phyloP scores from a whole-genome alignment of 2,797 vertebrate genomes.

The Channa striata region DNA sequence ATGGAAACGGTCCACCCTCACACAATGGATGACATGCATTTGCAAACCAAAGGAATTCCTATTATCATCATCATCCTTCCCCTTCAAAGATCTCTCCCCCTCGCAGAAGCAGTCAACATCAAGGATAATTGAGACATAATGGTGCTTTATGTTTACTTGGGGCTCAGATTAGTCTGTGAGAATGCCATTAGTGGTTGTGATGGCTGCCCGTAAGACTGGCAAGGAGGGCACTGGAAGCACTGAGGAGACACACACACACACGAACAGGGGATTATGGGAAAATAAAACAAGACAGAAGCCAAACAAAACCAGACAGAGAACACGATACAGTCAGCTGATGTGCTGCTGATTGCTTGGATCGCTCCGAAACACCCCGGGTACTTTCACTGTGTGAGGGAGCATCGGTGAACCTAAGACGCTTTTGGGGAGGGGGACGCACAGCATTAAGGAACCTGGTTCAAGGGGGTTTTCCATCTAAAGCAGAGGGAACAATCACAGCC shows the following conservation, averaged over 20 bases:
- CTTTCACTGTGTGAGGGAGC: conserved; percentile 13
- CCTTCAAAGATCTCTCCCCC: conserved; percentile 49
- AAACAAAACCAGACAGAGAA: conserved; percentile 51
- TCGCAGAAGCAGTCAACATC: conserved; percentile 51
- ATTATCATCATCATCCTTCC: conserved; percentile 60
- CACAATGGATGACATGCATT: conserved; percentile 54
- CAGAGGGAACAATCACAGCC: conserved; percentile 27
- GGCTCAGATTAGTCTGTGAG: conserved; percentile 59
- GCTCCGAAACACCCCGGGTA: not conserved
- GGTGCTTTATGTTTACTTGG: conserved; percentile 63
- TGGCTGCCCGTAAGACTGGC: conserved; percentile 47
- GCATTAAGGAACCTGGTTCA: conserved; percentile 6
- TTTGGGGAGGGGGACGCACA: not conserved
- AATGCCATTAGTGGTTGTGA: conserved; percentile 65
- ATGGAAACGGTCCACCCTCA: conserved; percentile 37
- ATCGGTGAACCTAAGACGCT: conserved; percentile 10
- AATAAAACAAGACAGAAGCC: conserved; percentile 25
- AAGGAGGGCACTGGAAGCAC: conserved; percentile 33
- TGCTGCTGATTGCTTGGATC: conserved; percentile 35
- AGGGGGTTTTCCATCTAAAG: conserved; percentile 18
- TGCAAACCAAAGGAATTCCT: conserved; percentile 66
- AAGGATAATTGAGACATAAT: conserved; percentile 61
- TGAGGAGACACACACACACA: conserved; percentile 40
- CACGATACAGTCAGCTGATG: conserved; percentile 33
- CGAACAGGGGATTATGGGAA: conserved; percentile 24